These are phyloP conservation scores for Pheosia tremula DNA, from an alignment of 2,888 invertebrate genomes.

Conservation along the genomic window DNA sequence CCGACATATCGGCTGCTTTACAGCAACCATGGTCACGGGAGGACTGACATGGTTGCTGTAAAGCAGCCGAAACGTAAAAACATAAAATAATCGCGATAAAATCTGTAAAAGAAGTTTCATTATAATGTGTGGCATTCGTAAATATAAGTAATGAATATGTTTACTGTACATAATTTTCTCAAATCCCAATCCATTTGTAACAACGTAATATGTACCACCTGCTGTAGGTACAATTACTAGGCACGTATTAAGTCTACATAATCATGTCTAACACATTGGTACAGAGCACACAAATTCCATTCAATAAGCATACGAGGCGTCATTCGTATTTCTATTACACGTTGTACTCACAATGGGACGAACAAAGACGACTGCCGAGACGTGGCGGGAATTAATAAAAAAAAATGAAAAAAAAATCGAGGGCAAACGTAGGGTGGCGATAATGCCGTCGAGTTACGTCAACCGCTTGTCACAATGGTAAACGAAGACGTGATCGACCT, in stretches of 20 bases:
- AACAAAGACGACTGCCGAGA: conserved; percentile 66
- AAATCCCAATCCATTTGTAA: not conserved
- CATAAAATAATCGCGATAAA: too few relatives aligned
- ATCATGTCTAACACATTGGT: conserved; percentile 39
- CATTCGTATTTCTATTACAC: conserved; percentile 63
- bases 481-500: conserved; percentile 69
- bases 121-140: too few relatives aligned
- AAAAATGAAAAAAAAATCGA: conserved; percentile 49
- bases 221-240: conserved; percentile 14
- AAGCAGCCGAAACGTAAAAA: too few relatives aligned
- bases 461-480: conserved; percentile 71
- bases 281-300: conserved; percentile 48
- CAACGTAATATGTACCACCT: conserved; percentile 2
- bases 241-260: conserved; percentile 20
- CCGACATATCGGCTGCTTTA: too few relatives aligned
- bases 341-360: conserved; percentile 72
- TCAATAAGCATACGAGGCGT: conserved; percentile 49
- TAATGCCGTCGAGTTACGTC: conserved; percentile 65
- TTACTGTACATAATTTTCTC: not conserved
- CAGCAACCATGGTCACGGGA: too few relatives aligned
- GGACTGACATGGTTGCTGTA: too few relatives aligned
- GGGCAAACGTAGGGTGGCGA: conserved; percentile 65
- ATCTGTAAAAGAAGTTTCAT: too few relatives aligned
- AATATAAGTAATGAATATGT: too few relatives aligned
- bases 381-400: conserved; percentile 78